Percentiles rank a stretch among this genome's conserved stretches.
Evolutionary conservation across 2,888 invertebrate genomes (phyloP).

Genomic region (Conistra vaccinii): DNA sequence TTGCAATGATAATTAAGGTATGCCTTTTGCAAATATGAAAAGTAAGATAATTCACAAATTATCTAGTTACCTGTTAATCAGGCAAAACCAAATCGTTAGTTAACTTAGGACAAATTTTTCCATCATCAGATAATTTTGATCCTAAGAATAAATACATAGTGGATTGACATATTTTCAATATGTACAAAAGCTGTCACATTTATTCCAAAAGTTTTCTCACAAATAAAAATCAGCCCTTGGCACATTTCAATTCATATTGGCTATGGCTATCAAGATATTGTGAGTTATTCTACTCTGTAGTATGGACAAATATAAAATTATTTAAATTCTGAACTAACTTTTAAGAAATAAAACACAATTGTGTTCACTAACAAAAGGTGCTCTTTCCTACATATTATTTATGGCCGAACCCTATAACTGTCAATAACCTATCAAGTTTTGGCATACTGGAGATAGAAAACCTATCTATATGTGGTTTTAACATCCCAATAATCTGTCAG

Average conservation of each 20-base stretch:
- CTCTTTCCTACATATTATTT: neutral
- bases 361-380: neutral
- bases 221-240: neutral
- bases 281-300: neutral
- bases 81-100: neutral
- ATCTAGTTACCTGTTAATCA: neutral
- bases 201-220: neutral
- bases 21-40: neutral
- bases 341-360: neutral
- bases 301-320: neutral
- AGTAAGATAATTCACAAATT: no score
- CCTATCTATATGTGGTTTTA: no score
- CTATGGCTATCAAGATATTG: no score
- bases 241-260: neutral
- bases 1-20: neutral
- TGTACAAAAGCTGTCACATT: no score
- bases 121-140: neutral
- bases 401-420: no score
- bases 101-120: neutral
- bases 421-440: no score
- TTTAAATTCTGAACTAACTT: neutral
- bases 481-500: no score
- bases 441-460: no score
- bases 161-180: no score
- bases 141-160: neutral